These are phyloP conservation scores for Argya squamiceps DNA, from an alignment of 2,797 vertebrate species.

Conservation along the genomic window DNA sequence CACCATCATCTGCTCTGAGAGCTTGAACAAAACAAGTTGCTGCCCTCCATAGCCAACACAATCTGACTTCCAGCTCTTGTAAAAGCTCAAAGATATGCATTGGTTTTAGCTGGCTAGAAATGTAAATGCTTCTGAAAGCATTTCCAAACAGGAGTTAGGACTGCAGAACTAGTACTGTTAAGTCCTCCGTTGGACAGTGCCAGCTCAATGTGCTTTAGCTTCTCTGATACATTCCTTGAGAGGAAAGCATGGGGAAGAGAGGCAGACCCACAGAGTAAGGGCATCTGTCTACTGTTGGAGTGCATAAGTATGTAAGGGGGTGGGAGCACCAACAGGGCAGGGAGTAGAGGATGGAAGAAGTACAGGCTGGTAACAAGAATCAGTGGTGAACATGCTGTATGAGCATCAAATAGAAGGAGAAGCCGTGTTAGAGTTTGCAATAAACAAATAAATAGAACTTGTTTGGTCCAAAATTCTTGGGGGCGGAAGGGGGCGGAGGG, in stretches of 20 bases:
- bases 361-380: neutral
- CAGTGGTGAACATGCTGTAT: accelerated
- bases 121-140: neutral
- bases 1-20: neutral
- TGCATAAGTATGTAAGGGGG: accelerated
- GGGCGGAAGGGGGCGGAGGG: accelerated
- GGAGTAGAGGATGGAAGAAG: neutral
- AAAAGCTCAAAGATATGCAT: accelerated
- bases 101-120: neutral
- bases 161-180: neutral
- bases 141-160: neutral
- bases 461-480: neutral
- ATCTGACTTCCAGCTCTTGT: neutral
- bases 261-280: neutral
- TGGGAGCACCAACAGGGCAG: neutral
- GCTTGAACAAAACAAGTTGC: neutral
- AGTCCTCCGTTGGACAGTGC: neutral
- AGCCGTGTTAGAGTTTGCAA: neutral
- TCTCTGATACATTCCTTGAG: neutral
- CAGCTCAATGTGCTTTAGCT: neutral
- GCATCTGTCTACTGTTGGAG: neutral
- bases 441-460: neutral
- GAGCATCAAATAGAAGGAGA: neutral
- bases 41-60: neutral
- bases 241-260: neutral